Base-by-base conservation (phyloP, 2,888 invertebrate species). In the Diachrysia chrysitis region DNA sequence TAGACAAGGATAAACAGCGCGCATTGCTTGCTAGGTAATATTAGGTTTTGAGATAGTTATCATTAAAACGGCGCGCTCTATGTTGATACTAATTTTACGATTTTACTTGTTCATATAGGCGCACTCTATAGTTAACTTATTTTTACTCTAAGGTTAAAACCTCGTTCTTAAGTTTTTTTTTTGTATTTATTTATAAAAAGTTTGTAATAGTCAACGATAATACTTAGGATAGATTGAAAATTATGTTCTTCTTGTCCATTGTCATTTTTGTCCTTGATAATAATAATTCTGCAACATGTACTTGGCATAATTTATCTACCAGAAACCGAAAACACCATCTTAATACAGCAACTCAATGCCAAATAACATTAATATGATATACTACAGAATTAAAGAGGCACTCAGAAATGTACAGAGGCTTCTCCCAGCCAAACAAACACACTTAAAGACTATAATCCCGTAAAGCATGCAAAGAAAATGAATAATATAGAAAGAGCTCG, bases 401-500 rank as follows among this genome's bases (percentile, higher is more conserved):
- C 21, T 51, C 57, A 42, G 14, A 23, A 35, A 56, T 19, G 14
- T 14, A n/a, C n/a, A 35, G 21, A 21, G 51, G 59, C 21, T 25
- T 46, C 46, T 17, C 51, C 12, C 48, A 3, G n/a, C 48, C 19
- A 12, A 19, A 21, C 57, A 29, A 59, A 57, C 35, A 66, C 23
- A 48, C 56, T 65, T 32, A 55, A 48, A 54, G 3, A 58, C 54
- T 6, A 42, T 58, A 56, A 69, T 58, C 19, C 16, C 23, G 16
- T 9, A 25, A 58, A 16, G 53, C 25, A 23, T 53, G 53, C 54
- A 14, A 1, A 29, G 57, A 60, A 56, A 17, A 54, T 61, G 63
- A 75, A 75, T 74, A 66, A 70, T 60, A 60, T 58, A 58, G 17
- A 46, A 60, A 66, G 57, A 59, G 35, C 48, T 10, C 25, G 32